Evolutionary conservation across 2,797 vertebrate genomes (phyloP).

Genomic region (Kryptopterus vitreolus): DNA sequence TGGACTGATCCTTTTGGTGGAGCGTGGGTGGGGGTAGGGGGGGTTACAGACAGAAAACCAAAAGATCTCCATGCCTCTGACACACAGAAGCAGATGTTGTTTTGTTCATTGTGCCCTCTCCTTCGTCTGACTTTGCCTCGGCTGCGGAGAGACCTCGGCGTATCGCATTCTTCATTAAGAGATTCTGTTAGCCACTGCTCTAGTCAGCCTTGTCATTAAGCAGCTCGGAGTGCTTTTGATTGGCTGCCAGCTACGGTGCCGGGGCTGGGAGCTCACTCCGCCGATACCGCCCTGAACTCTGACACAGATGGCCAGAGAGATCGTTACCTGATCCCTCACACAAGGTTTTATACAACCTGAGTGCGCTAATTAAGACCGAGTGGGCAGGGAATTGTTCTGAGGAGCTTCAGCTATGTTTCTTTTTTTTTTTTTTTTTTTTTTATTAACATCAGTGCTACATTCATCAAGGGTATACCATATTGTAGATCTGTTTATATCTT

Average conservation of each 20-base stretch:
- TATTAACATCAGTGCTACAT: constrained; percentile 6
- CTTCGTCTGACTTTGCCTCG: constrained; percentile 51
- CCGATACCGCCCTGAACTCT: constrained; percentile 52
- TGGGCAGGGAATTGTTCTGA: constrained; percentile 34
- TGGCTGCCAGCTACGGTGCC: constrained; percentile 43
- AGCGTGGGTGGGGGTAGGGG: too few species aligned
- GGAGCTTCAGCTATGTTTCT: constrained; percentile 7
- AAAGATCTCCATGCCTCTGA: constrained; percentile 18
- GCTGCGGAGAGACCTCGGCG: constrained; percentile 21
- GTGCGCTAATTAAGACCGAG: constrained; percentile 24
- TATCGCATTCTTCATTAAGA: constrained; percentile 47
- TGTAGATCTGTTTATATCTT: neutral
- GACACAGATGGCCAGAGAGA: constrained; percentile 43
- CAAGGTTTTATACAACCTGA: constrained; percentile 33
- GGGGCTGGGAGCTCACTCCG: constrained; percentile 42
- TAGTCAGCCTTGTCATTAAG: constrained; percentile 45
- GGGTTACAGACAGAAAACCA: constrained; percentile 35
- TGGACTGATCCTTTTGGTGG: constrained; percentile 44
- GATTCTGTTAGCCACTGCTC: constrained; percentile 39
- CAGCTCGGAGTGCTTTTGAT: constrained; percentile 49
- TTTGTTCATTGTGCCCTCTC: constrained; percentile 47
- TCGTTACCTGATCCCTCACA: constrained; percentile 48
- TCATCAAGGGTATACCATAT: neutral
- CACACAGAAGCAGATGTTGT: constrained; percentile 48
- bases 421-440: neutral